Percentiles rank a stretch among this genome's conserved stretches.
phyloP scores from a whole-genome alignment of 1,140 invertebrate species.

The Drosophila persimilis region DNA sequence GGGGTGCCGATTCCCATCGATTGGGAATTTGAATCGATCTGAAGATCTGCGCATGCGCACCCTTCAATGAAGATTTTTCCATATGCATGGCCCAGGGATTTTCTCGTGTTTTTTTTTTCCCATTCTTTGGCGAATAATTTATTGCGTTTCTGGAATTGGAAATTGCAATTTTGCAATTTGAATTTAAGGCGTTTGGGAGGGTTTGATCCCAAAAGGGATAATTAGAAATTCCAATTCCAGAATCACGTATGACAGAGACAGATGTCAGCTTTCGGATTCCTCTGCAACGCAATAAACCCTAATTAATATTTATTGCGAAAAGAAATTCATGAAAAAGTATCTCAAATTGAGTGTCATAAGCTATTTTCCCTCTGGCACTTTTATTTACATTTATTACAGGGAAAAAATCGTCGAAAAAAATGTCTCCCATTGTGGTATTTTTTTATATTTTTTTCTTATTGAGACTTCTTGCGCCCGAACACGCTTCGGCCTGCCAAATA shows the following conservation, averaged over 20 bases:
- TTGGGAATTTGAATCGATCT: constrained; percentile 32
- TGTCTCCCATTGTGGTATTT: constrained; percentile 26
- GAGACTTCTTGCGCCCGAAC: constrained; percentile 64
- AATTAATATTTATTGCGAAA: constrained; percentile 47
- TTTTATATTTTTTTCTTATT: constrained; percentile 5
- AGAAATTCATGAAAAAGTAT: constrained; percentile 27
- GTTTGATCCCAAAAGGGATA: constrained; percentile 47
- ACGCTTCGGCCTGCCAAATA: constrained; percentile 55
- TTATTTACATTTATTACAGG: constrained; percentile 46
- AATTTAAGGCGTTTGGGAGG: constrained; percentile 65
- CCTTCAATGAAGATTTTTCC: constrained; percentile 60
- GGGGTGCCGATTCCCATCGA: constrained; percentile 58
- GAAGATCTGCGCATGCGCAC: constrained; percentile 22
- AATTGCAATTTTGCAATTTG: constrained; percentile 62
- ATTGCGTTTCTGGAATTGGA: constrained; percentile 61
- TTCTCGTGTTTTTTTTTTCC: constrained; percentile 46
- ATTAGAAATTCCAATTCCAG: constrained; percentile 15
- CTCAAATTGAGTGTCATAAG: constrained; percentile 79
- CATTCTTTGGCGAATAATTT: constrained; percentile 68
- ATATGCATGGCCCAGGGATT: constrained; percentile 55
- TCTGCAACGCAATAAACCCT: constrained; percentile 58
- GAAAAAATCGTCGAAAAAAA: constrained; percentile 38
- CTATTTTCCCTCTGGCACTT: constrained; percentile 48
- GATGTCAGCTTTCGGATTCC: constrained; percentile 30
- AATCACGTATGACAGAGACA: constrained; percentile 14